Evolutionary conservation across 2,113 vertebrate genomes (phyloP).

Genomic region (Donacobius atricapilla): DNA sequence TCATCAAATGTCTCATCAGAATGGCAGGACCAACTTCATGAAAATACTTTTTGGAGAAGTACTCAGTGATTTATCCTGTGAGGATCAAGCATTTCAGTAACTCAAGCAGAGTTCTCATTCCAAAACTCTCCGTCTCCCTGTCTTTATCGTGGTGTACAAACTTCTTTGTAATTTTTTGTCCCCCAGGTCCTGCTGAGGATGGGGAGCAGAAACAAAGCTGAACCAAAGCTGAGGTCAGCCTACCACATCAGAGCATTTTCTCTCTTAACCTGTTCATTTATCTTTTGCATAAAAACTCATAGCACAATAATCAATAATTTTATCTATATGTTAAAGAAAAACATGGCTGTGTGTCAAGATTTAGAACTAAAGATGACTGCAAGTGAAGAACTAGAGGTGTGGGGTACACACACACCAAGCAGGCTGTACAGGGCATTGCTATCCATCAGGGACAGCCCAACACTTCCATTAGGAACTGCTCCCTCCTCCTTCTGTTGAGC

Average conservation of each 20-base stretch:
- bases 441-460: not conserved
- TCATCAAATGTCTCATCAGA: not conserved
- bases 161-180: not conserved
- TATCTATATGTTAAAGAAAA: not conserved
- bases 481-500: not conserved
- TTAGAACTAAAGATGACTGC: not conserved
- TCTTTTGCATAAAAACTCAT: not conserved
- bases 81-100: not conserved
- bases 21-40: fast-evolving
- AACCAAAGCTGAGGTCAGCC: not conserved
- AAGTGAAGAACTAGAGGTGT: not conserved
- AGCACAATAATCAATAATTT: not conserved
- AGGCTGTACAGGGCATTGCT: not conserved
- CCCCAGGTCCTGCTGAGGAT: not conserved
- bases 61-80: fast-evolving
- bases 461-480: not conserved
- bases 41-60: not conserved
- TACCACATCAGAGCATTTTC: not conserved
- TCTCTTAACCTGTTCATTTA: not conserved
- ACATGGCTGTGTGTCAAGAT: not conserved
- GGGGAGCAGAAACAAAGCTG: not conserved
- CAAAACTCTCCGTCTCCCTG: not conserved
- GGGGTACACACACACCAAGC: not conserved
- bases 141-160: fast-evolving
- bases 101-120: not conserved